phyloP scores from a whole-genome alignment of 2,113 vertebrate species.

The Cnemophilus loriae region DNA sequence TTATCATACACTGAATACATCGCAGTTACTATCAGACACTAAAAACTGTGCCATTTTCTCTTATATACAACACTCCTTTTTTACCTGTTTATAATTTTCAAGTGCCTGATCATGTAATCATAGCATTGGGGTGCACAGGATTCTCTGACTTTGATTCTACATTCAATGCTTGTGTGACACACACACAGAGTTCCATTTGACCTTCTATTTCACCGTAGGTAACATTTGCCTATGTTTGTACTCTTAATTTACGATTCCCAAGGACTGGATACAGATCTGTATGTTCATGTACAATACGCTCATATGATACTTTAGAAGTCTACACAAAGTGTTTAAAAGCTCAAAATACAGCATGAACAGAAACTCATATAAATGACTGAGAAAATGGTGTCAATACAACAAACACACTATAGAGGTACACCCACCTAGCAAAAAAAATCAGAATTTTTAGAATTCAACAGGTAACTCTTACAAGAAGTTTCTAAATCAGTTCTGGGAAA shows the following conservation, averaged over 20 bases:
- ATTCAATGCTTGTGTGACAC: not conserved
- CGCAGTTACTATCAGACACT: not conserved
- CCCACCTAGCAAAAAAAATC: not conserved
- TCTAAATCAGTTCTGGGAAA: not conserved
- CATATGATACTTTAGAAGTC: not conserved
- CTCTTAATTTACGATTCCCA: not conserved
- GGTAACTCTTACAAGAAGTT: not conserved
- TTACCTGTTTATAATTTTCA: not conserved
- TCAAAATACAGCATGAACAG: not conserved
- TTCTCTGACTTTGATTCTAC: not conserved
- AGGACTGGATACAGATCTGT: not conserved
- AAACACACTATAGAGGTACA: not conserved
- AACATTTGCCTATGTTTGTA: not conserved
- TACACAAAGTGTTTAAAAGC: not conserved
- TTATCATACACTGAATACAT: not conserved
- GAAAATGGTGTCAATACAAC: not conserved
- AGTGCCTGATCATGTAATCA: not conserved
- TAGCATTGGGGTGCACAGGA: not conserved
- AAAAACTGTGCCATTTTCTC: not conserved
- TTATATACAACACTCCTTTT: not conserved
- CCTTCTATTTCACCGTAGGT: not conserved
- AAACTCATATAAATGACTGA: not conserved
- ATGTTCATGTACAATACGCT: not conserved
- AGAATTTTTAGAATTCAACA: not conserved
- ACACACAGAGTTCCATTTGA: not conserved